These are phyloP conservation scores for Sarcophaga bullata DNA, from an alignment of 1,140 invertebrate species.

Conservation along the genomic window DNA sequence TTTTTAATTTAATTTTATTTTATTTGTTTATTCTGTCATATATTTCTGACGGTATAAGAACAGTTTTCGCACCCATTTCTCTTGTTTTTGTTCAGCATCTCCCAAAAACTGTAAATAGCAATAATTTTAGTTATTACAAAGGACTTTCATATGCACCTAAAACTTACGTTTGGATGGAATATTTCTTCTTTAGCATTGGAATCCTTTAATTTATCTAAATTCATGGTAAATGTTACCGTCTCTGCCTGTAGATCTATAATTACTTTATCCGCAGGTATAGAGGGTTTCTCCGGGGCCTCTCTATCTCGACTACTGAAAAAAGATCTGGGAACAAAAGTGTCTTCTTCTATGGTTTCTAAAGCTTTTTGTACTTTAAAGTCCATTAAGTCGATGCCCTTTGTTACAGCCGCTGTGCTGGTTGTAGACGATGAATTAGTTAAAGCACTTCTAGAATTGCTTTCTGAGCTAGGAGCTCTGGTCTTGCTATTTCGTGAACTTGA, in stretches of 20 bases:
- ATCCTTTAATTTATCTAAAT: background rate
- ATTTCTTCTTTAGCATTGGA: conserved; percentile 30
- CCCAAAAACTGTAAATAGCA: conserved; percentile 55
- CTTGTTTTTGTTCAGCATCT: conserved; percentile 54
- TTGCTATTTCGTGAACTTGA: conserved; percentile 52
- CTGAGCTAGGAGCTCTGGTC: conserved; percentile 52
- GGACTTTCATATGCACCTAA: conserved; percentile 49
- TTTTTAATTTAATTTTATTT: background rate
- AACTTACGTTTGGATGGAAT: conserved; percentile 52
- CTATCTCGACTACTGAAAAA: conserved; percentile 57
- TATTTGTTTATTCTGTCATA: conserved; percentile 51
- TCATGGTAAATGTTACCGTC: conserved; percentile 53
- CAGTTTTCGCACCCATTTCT: conserved; percentile 62
- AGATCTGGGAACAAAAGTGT: conserved; percentile 52
- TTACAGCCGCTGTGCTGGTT: background rate
- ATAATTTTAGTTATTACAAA: conserved; percentile 5
- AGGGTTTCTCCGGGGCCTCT: conserved; percentile 46
- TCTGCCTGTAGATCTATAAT: conserved; percentile 60
- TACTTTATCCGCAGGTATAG: conserved; percentile 51
- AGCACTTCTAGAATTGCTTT: conserved; percentile 48
- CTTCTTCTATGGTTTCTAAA: conserved; percentile 60
- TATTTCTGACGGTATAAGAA: conserved; percentile 61
- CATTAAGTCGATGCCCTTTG: conserved; percentile 55
- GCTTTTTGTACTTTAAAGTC: conserved; percentile 57
- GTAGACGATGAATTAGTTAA: conserved; percentile 1